These are phyloP conservation scores for Merluccius polli DNA, from an alignment of 2,797 vertebrate genomes.

Conservation along the genomic window DNA sequence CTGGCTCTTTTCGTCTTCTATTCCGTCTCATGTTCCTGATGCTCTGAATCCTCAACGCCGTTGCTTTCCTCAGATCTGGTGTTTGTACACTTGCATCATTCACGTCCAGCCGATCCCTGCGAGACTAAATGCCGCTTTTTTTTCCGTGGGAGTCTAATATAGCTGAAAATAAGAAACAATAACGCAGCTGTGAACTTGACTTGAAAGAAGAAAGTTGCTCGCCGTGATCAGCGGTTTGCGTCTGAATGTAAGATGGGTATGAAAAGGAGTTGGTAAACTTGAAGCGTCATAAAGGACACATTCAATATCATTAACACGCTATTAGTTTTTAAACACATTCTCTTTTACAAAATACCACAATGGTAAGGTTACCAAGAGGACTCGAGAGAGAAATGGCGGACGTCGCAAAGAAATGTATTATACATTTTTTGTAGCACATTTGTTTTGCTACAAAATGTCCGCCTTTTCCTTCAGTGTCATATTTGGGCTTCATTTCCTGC, in stretches of 20 bases:
- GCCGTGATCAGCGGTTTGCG: not conserved
- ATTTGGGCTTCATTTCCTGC: constrained; percentile 54
- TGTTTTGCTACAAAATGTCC: constrained; percentile 19
- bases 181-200: not conserved
- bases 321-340: not conserved
- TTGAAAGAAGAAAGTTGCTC: not conserved
- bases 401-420: no score
- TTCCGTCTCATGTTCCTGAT: constrained; percentile 54
- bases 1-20: constrained; percentile 23
- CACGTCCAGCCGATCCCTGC: constrained; percentile 23
- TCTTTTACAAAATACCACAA: no score
- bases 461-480: constrained; percentile 18
- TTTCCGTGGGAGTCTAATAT: constrained; percentile 25
- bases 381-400: no score
- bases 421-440: no score
- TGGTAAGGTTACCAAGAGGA: no score
- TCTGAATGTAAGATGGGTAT: not conserved
- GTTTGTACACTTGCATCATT: constrained; percentile 46
- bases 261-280: not conserved
- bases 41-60: constrained; percentile 43
- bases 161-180: constrained; percentile 20
- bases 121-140: constrained; percentile 8
- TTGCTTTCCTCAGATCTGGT: constrained; percentile 28
- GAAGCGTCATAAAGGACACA: not conserved
- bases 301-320: not conserved